These are phyloP conservation scores for Cephalopterus ornatus DNA, from an alignment of 2,113 vertebrate genomes.

Conservation along the genomic window DNA sequence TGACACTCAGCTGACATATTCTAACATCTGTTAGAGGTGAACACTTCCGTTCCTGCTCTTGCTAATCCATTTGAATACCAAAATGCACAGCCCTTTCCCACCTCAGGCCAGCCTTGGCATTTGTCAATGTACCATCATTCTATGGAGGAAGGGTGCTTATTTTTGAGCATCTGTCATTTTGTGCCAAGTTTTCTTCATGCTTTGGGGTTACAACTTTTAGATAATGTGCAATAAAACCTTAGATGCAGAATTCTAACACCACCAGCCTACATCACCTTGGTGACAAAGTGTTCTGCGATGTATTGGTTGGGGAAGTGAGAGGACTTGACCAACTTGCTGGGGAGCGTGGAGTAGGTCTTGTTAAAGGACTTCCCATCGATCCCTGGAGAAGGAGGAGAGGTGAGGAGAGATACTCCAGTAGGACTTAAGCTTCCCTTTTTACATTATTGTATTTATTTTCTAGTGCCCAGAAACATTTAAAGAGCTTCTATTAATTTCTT, in stretches of 20 bases:
- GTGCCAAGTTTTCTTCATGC: not conserved
- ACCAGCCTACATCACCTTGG: slow-evolving; percentile 80
- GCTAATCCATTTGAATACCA: not conserved
- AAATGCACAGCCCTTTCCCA: not conserved
- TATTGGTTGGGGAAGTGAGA: slow-evolving; percentile 93
- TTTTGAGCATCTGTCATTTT: not conserved
- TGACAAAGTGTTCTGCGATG: slow-evolving; percentile 90
- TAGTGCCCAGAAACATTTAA: not conserved
- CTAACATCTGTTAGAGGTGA: not conserved
- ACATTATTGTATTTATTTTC: not conserved
- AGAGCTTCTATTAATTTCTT: not conserved
- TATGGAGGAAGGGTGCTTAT: not conserved
- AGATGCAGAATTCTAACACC: not conserved
- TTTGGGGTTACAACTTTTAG: not conserved
- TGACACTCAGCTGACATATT: not conserved
- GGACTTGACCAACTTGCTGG: slow-evolving; percentile 94
- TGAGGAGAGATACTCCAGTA: not conserved
- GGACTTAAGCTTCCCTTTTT: not conserved
- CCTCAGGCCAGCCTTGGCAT: not conserved
- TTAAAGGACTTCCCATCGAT: slow-evolving; percentile 87
- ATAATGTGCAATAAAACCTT: not conserved
- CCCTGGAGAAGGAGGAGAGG: slow-evolving; percentile 71
- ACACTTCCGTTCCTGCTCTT: not conserved
- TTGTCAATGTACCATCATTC: not conserved
- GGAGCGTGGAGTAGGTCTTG: slow-evolving; percentile 87